These are phyloP conservation scores for Aythya baeri DNA, from an alignment of 2,113 vertebrate genomes.

Conservation along the genomic window DNA sequence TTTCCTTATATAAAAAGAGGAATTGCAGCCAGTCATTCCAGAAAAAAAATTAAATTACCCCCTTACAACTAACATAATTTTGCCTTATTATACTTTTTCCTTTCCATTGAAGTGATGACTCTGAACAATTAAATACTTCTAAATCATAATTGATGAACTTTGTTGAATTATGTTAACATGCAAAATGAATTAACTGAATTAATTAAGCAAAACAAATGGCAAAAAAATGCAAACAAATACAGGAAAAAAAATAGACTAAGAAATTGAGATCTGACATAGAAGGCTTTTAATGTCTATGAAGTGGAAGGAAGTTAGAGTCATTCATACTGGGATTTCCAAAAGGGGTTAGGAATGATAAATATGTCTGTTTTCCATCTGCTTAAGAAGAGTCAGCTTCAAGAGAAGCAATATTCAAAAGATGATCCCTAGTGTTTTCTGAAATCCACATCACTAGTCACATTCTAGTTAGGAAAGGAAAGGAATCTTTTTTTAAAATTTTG, in stretches of 20 bases:
- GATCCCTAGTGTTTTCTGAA: not conserved
- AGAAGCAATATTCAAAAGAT: not conserved
- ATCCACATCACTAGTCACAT: not conserved
- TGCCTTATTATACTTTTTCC: not conserved
- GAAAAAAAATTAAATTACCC: slow-evolving; percentile 29
- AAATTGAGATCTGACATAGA: not conserved
- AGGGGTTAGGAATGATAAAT: not conserved
- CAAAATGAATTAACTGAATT: not conserved
- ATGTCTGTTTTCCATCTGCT: not conserved
- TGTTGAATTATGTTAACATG: not conserved
- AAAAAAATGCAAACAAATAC: not conserved
- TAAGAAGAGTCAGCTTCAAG: not conserved
- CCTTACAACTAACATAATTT: slow-evolving; percentile 8
- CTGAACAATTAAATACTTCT: slow-evolving; percentile 21
- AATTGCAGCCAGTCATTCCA: slow-evolving; percentile 11
- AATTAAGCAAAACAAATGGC: not conserved
- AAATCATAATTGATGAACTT: slow-evolving; percentile 16
- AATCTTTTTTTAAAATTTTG: not conserved
- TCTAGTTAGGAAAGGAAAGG: not conserved
- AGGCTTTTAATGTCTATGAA: not conserved
- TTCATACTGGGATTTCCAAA: not conserved
- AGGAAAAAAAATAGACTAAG: not conserved
- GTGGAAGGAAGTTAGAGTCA: not conserved
- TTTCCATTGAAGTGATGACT: not conserved
- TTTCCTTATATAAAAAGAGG: slow-evolving; percentile 24